Percentiles rank a stretch among this genome's conserved stretches.
Evolutionary conservation across 2,797 vertebrate genomes (phyloP).

Genomic region (Hafferia zeledoni): DNA sequence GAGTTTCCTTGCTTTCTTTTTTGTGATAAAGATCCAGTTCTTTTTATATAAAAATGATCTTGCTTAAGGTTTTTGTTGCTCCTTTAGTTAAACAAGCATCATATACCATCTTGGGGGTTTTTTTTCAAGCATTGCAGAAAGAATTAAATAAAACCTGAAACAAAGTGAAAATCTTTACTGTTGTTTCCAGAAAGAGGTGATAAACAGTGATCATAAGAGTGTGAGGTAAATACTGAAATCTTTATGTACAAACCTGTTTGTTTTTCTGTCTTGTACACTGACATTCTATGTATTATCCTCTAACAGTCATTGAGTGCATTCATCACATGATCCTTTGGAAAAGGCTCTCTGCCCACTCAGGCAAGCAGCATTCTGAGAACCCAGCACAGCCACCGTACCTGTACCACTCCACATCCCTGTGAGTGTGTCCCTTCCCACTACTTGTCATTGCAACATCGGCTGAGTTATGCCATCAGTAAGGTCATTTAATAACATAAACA

Average conservation of each 20-base stretch:
- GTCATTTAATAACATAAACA: not conserved
- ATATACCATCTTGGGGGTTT: not conserved
- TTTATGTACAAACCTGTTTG: not conserved
- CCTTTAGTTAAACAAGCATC: not conserved
- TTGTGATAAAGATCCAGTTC: not conserved
- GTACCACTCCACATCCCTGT: not conserved
- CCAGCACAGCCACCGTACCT: not conserved
- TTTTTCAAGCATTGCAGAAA: not conserved
- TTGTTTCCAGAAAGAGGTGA: not conserved
- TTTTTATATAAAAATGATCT: slow-evolving; percentile 31
- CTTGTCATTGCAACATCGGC: not conserved
- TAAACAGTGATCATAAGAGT: not conserved
- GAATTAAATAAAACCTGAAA: not conserved
- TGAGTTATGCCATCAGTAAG: not conserved
- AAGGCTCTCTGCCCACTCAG: not conserved
- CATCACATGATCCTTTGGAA: not conserved
- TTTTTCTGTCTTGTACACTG: not conserved
- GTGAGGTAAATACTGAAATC: not conserved
- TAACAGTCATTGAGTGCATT: not conserved
- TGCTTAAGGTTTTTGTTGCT: not conserved
- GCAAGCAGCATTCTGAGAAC: not conserved
- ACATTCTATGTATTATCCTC: not conserved
- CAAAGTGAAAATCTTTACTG: not conserved
- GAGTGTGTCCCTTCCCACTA: not conserved
- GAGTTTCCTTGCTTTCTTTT: not conserved